These are phyloP conservation scores for Malaclemys terrapin DNA, from an alignment of 2,113 vertebrate genomes.

Conservation along the genomic window DNA sequence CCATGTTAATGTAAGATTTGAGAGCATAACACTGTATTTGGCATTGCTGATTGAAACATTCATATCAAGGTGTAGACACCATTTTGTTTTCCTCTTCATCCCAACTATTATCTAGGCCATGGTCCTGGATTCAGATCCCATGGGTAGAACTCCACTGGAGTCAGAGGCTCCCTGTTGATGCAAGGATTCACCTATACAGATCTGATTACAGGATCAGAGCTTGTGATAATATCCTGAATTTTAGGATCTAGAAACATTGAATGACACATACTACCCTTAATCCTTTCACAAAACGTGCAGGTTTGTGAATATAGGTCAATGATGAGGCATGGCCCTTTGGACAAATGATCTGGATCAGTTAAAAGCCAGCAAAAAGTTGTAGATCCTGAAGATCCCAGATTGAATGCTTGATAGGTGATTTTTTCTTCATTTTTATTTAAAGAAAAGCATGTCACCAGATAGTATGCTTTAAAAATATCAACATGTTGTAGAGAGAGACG, in stretches of 20 bases:
- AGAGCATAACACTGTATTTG: neutral
- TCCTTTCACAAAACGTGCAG: neutral
- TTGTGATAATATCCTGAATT: neutral
- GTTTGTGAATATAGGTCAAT: neutral
- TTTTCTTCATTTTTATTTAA: too few relatives aligned
- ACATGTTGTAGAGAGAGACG: neutral
- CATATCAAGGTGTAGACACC: neutral
- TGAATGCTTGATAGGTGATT: neutral
- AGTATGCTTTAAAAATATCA: neutral
- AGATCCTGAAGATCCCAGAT: fast-evolving
- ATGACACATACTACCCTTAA: neutral
- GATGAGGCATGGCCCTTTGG: neutral
- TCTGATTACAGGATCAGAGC: neutral
- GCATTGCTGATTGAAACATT: neutral
- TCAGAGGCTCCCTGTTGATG: neutral
- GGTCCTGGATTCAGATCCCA: neutral
- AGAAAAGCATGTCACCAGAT: neutral
- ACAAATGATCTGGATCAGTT: neutral
- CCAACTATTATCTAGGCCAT: too few relatives aligned
- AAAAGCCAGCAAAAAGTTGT: neutral
- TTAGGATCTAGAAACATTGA: neutral
- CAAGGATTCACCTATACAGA: neutral
- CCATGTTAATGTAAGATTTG: neutral
- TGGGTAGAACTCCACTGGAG: neutral
- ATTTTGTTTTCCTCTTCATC: neutral